Base-by-base conservation (phyloP, 30 jellyfish, hydroid and myxozoan genomes). In the Cassiopea andromeda region DNA sequence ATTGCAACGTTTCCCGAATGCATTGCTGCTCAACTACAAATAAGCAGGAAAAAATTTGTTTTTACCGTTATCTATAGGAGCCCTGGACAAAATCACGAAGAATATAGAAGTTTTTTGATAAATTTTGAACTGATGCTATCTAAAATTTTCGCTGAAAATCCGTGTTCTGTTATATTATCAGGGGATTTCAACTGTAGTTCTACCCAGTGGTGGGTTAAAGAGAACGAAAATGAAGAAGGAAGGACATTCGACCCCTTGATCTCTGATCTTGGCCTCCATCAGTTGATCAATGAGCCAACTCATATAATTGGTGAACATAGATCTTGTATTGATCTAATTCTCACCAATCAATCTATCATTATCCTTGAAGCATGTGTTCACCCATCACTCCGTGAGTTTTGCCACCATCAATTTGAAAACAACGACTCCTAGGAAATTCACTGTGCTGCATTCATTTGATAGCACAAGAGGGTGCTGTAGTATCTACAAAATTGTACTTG, bases 261-360 rank as follows among this genome's bases (percentile, higher is more conserved):
- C 8, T 59, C 84, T 64, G 90, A 82, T 5, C 84, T 82, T 6
- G 81, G 90, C 9, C 43, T 82, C 7, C 84, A 82, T 9, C 90
- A 61, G 18, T 66, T 59, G 68, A 82, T 82, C 19, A 2, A 2
- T 27, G 84, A 64, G 68, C 90, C 90, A 19, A 64, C 90, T 1
- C 90, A 82, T 19, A 10, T 82, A 14, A 82, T 82, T 46, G 90
- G 90, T 18, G 68, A 82, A 58, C 61, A 66, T 1, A 59, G 46
- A n/a, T 82, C 90, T 54, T 81, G 89, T 45, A 81, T 81, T 67
- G 89, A 81, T 58, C 43, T 81, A 10, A 58, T 81, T 9, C 59
- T 81, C 3, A 81, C 89, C n/a, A 83, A 81, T 46, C 89, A 81
- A 38, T 83, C 89, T 14, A 81, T 19, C 59, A 83, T 81, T 17